These are phyloP conservation scores for Hypotaenidia okinawae DNA, from an alignment of 2,797 vertebrate genomes.

Conservation along the genomic window DNA sequence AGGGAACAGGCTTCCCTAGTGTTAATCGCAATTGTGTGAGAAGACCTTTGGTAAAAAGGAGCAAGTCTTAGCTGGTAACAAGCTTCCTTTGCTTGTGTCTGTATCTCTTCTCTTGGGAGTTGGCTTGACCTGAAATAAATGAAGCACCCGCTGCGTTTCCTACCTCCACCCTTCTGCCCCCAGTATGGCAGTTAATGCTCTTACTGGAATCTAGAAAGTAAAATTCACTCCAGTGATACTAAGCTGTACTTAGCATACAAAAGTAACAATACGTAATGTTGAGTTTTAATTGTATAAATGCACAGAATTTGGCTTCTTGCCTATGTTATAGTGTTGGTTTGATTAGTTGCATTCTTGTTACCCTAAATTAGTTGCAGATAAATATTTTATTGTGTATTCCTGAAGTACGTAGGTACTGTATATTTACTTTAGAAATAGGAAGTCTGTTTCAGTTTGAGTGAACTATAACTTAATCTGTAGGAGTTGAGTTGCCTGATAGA, in stretches of 20 bases:
- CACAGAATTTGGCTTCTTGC: not conserved
- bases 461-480: not conserved
- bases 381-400: not conserved
- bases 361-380: not conserved
- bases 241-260: not conserved
- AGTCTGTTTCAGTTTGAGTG: not conserved
- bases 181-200: not conserved
- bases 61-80: not conserved
- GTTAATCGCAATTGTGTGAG: not conserved
- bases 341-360: not conserved
- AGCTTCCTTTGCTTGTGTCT: not conserved
- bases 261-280: not conserved
- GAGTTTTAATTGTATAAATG: not conserved
- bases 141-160: not conserved
- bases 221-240: not conserved
- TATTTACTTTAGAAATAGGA: not conserved
- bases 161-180: accelerated
- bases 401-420: not conserved
- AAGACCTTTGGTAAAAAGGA: not conserved
- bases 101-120: not conserved
- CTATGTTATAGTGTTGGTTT: not conserved
- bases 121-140: not conserved
- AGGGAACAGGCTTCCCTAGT: not conserved
- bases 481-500: not conserved
- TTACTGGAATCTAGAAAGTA: not conserved